phyloP scores from a whole-genome alignment of 2,797 vertebrate genomes.

The Mus minutoides region DNA sequence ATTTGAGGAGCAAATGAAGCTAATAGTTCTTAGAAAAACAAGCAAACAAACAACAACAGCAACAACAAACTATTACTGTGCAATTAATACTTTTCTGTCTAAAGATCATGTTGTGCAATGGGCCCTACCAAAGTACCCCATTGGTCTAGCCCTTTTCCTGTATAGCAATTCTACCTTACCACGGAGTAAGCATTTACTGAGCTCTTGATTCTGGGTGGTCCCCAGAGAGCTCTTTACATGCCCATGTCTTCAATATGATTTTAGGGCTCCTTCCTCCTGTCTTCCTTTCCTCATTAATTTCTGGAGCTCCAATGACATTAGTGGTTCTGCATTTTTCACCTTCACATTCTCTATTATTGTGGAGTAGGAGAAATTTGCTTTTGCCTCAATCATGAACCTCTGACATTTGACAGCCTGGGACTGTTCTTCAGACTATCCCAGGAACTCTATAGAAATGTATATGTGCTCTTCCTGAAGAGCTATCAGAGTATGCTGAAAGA shows the following conservation, averaged over 20 bases:
- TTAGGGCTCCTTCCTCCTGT: background rate
- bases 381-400: background rate
- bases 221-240: background rate
- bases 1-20: background rate
- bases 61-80: conserved; percentile 24
- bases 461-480: background rate
- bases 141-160: background rate
- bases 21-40: conserved; percentile 32
- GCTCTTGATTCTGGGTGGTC: background rate
- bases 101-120: conserved; percentile 18
- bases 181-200: background rate
- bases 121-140: background rate
- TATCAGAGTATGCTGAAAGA: background rate
- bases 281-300: background rate
- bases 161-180: background rate
- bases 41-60: background rate
- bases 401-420: background rate
- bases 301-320: background rate
- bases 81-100: conserved; percentile 59
- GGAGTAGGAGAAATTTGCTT: background rate
- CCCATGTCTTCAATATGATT: background rate
- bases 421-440: background rate
- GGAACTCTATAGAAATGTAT: background rate
- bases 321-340: background rate
- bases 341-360: background rate